Conservation (phyloP, 2,797 vertebrate species). For the Alauda arvensis region DNA sequence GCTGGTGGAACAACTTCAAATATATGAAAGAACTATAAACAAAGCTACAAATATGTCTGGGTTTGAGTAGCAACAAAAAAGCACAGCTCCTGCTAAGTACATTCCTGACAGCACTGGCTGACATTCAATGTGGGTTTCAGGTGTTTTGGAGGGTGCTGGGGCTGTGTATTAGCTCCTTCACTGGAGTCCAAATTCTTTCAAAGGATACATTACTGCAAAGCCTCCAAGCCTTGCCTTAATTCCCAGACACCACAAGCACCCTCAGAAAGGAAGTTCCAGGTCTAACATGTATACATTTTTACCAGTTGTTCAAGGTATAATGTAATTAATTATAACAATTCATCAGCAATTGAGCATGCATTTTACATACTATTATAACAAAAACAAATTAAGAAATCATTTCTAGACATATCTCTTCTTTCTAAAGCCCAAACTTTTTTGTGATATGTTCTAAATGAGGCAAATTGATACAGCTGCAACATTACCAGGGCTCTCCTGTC, state of each 20-base stretch:
- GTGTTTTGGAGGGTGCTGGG: not conserved
- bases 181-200: not conserved
- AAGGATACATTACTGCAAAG: not conserved
- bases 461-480: slow-evolving; percentile 55
- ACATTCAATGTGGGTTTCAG: accelerated
- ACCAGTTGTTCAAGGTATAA: slow-evolving; percentile 38
- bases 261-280: not conserved
- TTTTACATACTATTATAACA: slow-evolving; percentile 55
- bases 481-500: slow-evolving; percentile 27
- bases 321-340: slow-evolving; percentile 62
- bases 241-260: not conserved
- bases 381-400: slow-evolving; percentile 61
- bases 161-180: not conserved
- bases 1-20: not conserved
- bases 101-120: not conserved
- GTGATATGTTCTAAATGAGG: slow-evolving; percentile 41
- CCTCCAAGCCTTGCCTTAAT: not conserved
- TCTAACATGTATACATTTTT: not conserved
- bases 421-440: slow-evolving; percentile 46
- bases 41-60: not conserved
- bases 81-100: not conserved
- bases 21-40: not conserved
- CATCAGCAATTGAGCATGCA: slow-evolving; percentile 57
- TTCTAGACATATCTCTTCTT: slow-evolving; percentile 53
- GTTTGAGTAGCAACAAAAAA: not conserved